A percentile compares a stretch with the other conserved stretches of the same genome.
Evolutionary conservation across 2,113 vertebrate genomes (phyloP).

Genomic region (Gila orcuttii): DNA sequence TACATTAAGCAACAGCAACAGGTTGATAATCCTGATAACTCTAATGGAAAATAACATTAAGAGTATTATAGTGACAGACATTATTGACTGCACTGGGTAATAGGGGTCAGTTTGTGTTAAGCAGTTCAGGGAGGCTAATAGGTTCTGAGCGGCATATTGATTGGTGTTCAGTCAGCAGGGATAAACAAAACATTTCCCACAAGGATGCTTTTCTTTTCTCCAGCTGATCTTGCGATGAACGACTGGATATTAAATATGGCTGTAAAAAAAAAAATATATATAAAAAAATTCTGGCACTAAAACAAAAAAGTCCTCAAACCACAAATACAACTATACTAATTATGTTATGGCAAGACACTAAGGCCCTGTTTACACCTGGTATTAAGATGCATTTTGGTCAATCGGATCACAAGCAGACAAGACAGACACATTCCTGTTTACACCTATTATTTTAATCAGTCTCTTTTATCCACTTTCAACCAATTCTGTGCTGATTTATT

Average conservation of each 20-base stretch:
- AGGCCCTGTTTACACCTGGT: too few relatives aligned
- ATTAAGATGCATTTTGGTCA: too few relatives aligned
- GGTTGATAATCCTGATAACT: slow-evolving; percentile 50
- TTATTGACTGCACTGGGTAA: slow-evolving; percentile 56
- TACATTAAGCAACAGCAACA: slow-evolving; percentile 28
- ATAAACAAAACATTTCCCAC: slow-evolving; percentile 57
- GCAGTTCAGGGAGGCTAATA: slow-evolving; percentile 60
- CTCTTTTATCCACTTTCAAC: too few relatives aligned
- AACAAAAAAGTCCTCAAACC: neutral
- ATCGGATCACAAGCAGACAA: too few relatives aligned
- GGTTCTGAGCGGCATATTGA: slow-evolving; percentile 58
- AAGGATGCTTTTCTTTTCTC: slow-evolving; percentile 25
- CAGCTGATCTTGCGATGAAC: neutral
- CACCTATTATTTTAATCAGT: too few relatives aligned
- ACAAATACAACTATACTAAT: too few relatives aligned
- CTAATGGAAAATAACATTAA: slow-evolving; percentile 54
- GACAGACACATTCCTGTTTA: too few relatives aligned
- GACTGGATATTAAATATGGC: neutral
- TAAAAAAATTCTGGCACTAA: neutral
- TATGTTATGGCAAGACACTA: too few relatives aligned
- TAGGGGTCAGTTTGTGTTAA: slow-evolving; percentile 55
- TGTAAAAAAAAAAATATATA: neutral
- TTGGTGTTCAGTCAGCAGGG: slow-evolving; percentile 47
- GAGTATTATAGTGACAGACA: slow-evolving; percentile 59
- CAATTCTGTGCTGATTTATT: too few relatives aligned